Base-by-base conservation (phyloP, 2,113 vertebrate species). In the Pollachius pollachius region DNA sequence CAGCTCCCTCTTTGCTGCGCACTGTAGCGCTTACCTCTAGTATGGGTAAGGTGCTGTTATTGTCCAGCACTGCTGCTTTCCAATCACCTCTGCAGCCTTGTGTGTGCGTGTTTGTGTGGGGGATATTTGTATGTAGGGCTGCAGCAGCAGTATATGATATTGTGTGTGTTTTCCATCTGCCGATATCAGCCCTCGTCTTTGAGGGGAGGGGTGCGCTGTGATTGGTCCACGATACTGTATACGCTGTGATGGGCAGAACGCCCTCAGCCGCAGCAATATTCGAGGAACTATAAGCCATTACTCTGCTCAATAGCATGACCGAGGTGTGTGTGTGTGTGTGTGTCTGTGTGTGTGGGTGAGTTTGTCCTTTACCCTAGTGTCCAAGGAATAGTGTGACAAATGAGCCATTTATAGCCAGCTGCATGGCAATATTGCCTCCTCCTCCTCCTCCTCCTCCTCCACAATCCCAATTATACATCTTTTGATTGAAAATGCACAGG, bases 401-500 rank as follows among this genome's bases (percentile, higher is more conserved):
- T 73, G 70, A 76, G 72, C 70, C 70, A 82, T 71, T 81, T 81
- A 74, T 23, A 62, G 63, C 16, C 7, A 71, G 41, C 67, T 72
- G 52, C 1, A 3, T 71, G 37, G 65, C 34, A 66, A 69, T 75
- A 75, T 81, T 62, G 70, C 68, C 61, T 79, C 67, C 57, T 62
- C 30, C 15, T 41, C 37, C 41, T 48, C 41, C 41, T 48, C 62
- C 9, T 41, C 37, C 41, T 48, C 41, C 41, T 48, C 62, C 9
- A 7, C 74, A 74, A 57, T 73, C 27, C 67, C 71, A 82, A 77
- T 89, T 82, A 81, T 75, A 70, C 69, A 80, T 81, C 27, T 81
- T 48, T 73, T 76, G 78, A 79, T 70, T 76, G 18, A 48, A 73
- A 71, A 27, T 62, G 67, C 73, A 66, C 60, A 72, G 59, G 8